phyloP scores from a whole-genome alignment of 2,113 vertebrate species.

The Phodopus roborovskii region DNA sequence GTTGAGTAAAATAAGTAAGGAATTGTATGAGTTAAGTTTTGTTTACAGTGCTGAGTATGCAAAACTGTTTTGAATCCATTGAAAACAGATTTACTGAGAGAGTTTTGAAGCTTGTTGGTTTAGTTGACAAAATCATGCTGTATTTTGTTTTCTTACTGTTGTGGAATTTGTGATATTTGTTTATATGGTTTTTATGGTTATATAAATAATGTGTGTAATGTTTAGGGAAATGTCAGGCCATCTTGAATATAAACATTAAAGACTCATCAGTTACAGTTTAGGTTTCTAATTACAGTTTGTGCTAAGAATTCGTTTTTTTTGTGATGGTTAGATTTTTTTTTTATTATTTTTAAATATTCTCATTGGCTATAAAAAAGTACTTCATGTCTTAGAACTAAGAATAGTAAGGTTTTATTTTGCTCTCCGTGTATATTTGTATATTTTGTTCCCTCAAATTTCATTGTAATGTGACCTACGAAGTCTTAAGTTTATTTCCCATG shows the following conservation, averaged over 20 bases:
- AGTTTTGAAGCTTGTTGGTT: conserved; percentile 22
- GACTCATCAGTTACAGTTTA: background rate
- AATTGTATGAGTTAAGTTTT: conserved; percentile 38
- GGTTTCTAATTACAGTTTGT: conserved; percentile 54
- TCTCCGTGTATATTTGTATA: background rate
- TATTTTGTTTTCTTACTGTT: conserved; percentile 46
- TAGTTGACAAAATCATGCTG: conserved; percentile 38
- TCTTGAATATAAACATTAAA: conserved; percentile 55
- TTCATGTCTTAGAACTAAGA: background rate
- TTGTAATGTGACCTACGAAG: background rate
- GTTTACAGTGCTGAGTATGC: conserved; percentile 44
- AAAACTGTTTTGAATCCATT: background rate
- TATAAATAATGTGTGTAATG: conserved; percentile 46
- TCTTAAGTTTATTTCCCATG: conserved; percentile 46
- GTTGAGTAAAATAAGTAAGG: conserved; percentile 1
- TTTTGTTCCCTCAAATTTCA: background rate
- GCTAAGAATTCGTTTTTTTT: conserved; percentile 23
- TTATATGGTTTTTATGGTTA: conserved; percentile 52
- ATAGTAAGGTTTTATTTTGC: conserved; percentile 21
- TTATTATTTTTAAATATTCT: conserved; percentile 12
- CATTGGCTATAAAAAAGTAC: background rate
- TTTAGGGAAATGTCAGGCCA: conserved; percentile 21
- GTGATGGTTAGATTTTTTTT: conserved; percentile 20
- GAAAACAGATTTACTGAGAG: conserved; percentile 4
- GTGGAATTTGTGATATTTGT: conserved; percentile 56